A percentile compares a stretch with the other conserved stretches of the same genome.
These are phyloP conservation scores for Baryphthengus martii DNA, from an alignment of 2,113 vertebrate genomes.

Conservation along the genomic window DNA sequence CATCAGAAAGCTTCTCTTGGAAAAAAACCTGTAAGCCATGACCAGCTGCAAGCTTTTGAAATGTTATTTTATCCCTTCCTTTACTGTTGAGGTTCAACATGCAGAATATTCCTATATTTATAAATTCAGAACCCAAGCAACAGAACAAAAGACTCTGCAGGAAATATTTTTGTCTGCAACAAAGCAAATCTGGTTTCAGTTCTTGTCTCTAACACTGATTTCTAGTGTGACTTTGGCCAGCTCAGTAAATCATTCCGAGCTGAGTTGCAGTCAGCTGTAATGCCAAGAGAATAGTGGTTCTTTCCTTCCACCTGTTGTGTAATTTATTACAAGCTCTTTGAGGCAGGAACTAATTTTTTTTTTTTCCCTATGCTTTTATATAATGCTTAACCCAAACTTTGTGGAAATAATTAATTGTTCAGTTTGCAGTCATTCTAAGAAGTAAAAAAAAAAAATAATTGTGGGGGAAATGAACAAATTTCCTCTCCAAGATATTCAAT, in stretches of 20 bases:
- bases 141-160: neutral
- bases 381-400: neutral
- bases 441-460: neutral
- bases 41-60: neutral
- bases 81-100: neutral
- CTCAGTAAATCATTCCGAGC: neutral
- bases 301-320: neutral
- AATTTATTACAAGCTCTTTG: neutral
- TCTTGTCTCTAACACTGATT: neutral
- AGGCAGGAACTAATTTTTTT: neutral
- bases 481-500: neutral
- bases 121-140: neutral
- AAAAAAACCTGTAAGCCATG: neutral
- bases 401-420: neutral
- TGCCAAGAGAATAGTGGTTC: neutral
- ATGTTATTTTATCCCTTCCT: neutral
- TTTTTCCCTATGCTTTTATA: neutral
- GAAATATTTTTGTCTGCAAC: neutral
- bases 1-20: accelerated
- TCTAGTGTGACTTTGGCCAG: neutral
- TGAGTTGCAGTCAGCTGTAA: neutral
- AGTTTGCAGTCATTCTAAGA: neutral
- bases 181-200: neutral
- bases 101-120: neutral
- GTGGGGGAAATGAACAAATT: neutral